Conservation (phyloP, 1,140 invertebrate genomes). For the Pemphigus obesinymphae region DNA sequence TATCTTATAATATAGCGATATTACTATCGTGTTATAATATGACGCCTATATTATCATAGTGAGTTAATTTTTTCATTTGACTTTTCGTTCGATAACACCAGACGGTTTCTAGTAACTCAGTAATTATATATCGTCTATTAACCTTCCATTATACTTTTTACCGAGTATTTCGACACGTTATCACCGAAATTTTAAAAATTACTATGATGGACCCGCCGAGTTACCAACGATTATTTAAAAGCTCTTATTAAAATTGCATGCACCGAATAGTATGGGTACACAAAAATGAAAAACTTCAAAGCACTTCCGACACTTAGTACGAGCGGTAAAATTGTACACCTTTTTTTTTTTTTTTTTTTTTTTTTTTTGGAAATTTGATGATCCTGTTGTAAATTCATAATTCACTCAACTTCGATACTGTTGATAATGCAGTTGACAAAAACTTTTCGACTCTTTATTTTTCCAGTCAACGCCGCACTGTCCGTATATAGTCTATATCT, state of each 20-base stretch:
- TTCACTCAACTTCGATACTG: background rate
- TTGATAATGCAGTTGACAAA: background rate
- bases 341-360: background rate
- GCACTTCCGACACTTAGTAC: background rate
- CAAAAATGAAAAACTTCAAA: background rate
- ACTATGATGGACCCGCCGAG: background rate
- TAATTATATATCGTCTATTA: no score
- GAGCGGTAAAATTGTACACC: background rate
- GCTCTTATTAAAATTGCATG: background rate
- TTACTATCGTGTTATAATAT: no score
- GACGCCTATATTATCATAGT: no score
- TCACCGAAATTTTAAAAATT: background rate
- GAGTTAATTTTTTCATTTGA: no score
- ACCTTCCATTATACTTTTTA: no score
- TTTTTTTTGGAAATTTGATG: background rate
- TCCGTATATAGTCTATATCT: no score
- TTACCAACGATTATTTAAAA: background rate
- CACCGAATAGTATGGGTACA: background rate
- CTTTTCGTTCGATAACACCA: no score
- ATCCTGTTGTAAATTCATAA: background rate
- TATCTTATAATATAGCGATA: no score
- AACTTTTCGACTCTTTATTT: background rate
- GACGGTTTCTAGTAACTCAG: no score
- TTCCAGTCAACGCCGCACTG: background rate
- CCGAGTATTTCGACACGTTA: no score